A percentile compares a stretch with the other conserved stretches of the same genome.
phyloP scores from a whole-genome alignment of 1,140 invertebrate genomes.

The Aporrectodea caliginosa region DNA sequence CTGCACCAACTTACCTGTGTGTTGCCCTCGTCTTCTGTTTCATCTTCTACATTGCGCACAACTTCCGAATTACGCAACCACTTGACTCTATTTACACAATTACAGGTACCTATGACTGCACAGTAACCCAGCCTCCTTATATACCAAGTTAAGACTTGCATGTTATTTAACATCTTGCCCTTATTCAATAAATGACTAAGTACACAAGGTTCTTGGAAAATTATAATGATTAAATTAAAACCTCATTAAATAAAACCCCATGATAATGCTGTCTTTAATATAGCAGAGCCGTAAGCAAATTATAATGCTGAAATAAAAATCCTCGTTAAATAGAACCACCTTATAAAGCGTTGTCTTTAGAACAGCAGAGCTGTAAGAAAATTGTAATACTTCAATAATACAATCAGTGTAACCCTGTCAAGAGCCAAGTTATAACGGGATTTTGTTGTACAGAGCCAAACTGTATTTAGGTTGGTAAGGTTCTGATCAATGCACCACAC shows the following conservation, averaged over 20 bases:
- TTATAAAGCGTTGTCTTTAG: too few relatives aligned
- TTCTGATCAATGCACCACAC: too few relatives aligned
- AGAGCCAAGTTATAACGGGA: too few relatives aligned
- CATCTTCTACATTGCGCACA: conserved; percentile 77
- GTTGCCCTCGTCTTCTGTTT: conserved; percentile 70
- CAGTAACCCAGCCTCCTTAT: not conserved
- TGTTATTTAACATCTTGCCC: not conserved
- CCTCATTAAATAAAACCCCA: not conserved
- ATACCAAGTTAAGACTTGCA: not conserved
- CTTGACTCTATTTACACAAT: conserved; percentile 69
- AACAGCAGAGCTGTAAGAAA: too few relatives aligned
- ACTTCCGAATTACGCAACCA: conserved; percentile 69
- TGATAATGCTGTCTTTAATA: not conserved
- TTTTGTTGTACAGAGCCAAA: too few relatives aligned
- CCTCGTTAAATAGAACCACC: too few relatives aligned
- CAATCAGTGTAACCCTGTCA: too few relatives aligned
- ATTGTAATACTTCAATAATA: too few relatives aligned
- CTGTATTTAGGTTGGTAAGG: too few relatives aligned
- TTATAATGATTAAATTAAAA: not conserved
- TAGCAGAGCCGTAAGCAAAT: not conserved
- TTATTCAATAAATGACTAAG: not conserved
- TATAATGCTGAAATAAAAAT: too few relatives aligned
- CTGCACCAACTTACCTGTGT: conserved; percentile 74
- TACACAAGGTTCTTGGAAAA: not conserved
- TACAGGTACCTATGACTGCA: conserved; percentile 59